These are phyloP conservation scores for Macquaria ambigua DNA, from an alignment of 2,113 vertebrate species.

Conservation along the genomic window DNA sequence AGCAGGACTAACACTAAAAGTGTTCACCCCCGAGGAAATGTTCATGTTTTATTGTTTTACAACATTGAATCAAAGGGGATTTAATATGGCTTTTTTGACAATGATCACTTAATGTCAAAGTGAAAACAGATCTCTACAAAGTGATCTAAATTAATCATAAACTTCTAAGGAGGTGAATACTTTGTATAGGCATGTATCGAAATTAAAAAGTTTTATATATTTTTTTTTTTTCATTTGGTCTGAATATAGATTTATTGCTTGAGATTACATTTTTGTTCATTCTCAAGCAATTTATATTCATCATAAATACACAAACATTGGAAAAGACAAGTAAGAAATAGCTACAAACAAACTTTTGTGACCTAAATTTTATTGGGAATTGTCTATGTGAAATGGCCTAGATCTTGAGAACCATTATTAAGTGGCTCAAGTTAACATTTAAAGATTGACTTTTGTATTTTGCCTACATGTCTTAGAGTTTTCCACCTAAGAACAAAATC, in stretches of 20 bases:
- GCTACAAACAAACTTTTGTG: not conserved
- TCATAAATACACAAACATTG: not conserved
- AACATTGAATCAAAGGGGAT: not conserved
- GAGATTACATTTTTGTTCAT: not conserved
- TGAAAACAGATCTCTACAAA: not conserved
- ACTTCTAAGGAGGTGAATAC: not conserved
- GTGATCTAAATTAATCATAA: not conserved
- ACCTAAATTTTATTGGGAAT: not conserved
- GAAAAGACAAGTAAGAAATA: not conserved
- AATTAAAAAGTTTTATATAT: not conserved
- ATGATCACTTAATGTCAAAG: not conserved
- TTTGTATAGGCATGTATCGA: not conserved
- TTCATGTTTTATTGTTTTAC: not conserved
- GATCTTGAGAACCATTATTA: not conserved
- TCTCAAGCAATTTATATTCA: not conserved
- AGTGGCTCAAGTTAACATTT: not conserved
- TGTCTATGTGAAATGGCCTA: not conserved
- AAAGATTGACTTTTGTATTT: not conserved
- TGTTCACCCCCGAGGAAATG: not conserved
- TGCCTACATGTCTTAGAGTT: not conserved
- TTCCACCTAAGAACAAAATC: not conserved
- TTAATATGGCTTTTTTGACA: not conserved
- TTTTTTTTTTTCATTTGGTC: not conserved
- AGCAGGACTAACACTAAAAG: not conserved
- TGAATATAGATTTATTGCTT: not conserved